Conservation (phyloP, 1,140 invertebrate species). For the Eriocheir sinensis region DNA sequence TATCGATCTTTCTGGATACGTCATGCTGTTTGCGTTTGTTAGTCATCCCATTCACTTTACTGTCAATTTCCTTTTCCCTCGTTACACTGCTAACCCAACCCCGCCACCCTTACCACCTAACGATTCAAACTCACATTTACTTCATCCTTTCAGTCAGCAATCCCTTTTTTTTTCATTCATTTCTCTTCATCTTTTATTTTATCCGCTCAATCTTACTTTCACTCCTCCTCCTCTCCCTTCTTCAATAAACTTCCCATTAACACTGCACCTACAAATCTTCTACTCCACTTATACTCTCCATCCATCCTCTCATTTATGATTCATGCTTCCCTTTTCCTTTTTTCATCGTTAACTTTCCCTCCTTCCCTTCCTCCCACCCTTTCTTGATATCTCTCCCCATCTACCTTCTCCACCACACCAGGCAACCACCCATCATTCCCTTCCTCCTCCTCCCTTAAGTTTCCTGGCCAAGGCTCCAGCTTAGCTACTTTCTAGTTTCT, state of each 20-base stretch:
- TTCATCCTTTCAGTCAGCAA: too few relatives aligned
- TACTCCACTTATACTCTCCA: neutral
- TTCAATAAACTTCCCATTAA: neutral
- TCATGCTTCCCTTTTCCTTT: too few relatives aligned
- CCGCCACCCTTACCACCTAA: too few relatives aligned
- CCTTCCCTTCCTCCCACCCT: neutral
- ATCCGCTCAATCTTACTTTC: neutral
- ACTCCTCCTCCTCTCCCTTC: neutral
- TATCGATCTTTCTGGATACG: too few relatives aligned
- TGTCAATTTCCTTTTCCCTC: too few relatives aligned
- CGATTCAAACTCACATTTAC: too few relatives aligned
- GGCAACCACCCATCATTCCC: neutral
- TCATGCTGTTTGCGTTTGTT: too few relatives aligned
- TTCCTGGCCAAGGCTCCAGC: neutral
- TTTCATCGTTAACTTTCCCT: neutral
- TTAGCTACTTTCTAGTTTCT: neutral
- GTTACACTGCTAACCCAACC: too few relatives aligned
- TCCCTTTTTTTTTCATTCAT: too few relatives aligned
- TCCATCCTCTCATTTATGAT: too few relatives aligned
- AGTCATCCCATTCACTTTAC: too few relatives aligned
- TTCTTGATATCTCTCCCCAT: neutral
- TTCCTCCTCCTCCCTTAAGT: neutral
- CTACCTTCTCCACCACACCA: neutral
- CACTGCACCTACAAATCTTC: neutral
- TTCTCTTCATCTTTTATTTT: too few relatives aligned